Evolutionary conservation across 1,140 invertebrate species (phyloP).

Genomic region (Trachelipus rathkii): DNA sequence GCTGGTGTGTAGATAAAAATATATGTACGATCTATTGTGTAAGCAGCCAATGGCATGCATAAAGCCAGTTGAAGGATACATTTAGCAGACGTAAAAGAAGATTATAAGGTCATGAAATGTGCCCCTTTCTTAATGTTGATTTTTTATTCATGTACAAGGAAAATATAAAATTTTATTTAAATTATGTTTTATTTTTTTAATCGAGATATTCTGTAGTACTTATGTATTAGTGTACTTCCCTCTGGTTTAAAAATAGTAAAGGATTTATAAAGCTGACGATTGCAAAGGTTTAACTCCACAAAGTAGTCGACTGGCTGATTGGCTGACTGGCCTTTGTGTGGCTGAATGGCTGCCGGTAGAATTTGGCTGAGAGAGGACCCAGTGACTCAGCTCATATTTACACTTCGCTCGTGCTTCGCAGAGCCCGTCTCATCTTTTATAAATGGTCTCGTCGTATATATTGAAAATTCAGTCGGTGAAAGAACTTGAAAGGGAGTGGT

Average conservation of each 20-base stretch:
- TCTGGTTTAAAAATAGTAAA: background rate
- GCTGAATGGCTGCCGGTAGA: background rate
- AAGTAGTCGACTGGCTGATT: background rate
- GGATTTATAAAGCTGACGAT: background rate
- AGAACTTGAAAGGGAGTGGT: background rate
- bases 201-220: background rate
- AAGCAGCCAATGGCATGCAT: background rate
- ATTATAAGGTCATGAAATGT: background rate
- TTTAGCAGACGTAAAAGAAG: too few relatives aligned
- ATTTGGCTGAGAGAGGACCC: background rate
- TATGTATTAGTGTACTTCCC: background rate
- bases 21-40: background rate
- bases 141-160: too few relatives aligned
- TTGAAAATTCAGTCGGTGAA: background rate
- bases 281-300: too few relatives aligned
- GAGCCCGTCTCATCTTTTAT: background rate
- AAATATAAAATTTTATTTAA: background rate
- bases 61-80: slow-evolving; percentile 3
- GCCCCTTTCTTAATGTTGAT: background rate
- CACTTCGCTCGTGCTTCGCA: background rate
- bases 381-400: slow-evolving; percentile 1
- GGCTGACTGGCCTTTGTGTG: too few relatives aligned
- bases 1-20: background rate
- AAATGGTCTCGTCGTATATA: background rate
- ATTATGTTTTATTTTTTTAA: background rate